These are phyloP conservation scores for Distichodus sexfasciatus DNA, from an alignment of 2,797 vertebrate species.

Conservation along the genomic window DNA sequence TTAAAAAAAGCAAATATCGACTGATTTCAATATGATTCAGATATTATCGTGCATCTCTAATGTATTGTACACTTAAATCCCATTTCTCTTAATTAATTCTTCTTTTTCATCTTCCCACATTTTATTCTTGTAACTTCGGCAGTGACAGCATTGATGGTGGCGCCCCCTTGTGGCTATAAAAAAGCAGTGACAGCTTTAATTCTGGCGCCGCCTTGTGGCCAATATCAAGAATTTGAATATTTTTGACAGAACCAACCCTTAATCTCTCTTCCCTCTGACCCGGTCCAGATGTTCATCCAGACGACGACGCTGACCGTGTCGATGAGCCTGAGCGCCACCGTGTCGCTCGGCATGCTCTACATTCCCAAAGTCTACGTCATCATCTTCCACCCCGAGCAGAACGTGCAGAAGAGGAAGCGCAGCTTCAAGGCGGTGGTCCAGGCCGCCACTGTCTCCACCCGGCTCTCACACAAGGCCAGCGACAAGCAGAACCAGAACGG, in stretches of 20 bases:
- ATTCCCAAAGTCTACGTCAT: slow-evolving; percentile 87
- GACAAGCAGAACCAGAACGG: slow-evolving; percentile 53
- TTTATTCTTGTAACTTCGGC: too few species aligned
- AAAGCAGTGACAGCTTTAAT: too few species aligned
- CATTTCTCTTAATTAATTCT: too few species aligned
- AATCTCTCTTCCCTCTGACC: slow-evolving; percentile 30
- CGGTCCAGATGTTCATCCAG: slow-evolving; percentile 85
- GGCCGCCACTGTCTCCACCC: slow-evolving; percentile 71
- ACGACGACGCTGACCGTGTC: slow-evolving; percentile 87
- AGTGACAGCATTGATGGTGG: too few species aligned
- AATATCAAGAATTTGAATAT: too few species aligned
- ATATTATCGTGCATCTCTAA: too few species aligned
- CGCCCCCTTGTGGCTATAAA: too few species aligned
- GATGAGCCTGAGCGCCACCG: slow-evolving; percentile 86
- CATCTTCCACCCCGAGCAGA: slow-evolving; percentile 87
- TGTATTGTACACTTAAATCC: too few species aligned
- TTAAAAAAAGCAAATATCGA: too few species aligned
- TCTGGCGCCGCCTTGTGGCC: too few species aligned
- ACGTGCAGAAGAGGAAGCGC: slow-evolving; percentile 86
- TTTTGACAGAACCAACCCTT: slow-evolving; percentile 17
- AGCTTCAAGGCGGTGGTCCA: slow-evolving; percentile 81
- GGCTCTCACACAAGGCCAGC: slow-evolving; percentile 72
- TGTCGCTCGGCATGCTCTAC: slow-evolving; percentile 89
- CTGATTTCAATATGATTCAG: too few species aligned
- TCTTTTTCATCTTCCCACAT: too few species aligned